Evolutionary conservation across 2,797 vertebrate genomes (phyloP), one percentile per base, ranked within the genome.

Genomic region (Pristis pectinata): DNA sequence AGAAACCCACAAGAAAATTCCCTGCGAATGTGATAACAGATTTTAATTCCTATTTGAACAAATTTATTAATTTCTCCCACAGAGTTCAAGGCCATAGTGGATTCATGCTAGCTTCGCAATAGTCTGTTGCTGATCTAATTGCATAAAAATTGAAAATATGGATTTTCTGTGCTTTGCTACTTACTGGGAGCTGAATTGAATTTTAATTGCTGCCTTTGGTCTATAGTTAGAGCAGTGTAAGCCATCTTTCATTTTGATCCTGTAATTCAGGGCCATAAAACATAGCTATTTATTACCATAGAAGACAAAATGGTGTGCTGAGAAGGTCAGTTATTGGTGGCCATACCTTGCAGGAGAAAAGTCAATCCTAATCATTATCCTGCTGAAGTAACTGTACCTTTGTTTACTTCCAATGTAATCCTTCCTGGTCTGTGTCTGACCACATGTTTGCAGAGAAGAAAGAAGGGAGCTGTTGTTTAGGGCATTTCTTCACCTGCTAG

Each of bases 71-170:
- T 91, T 67, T 67, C 59, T 67, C 61, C 59, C 17, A 44, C 79
- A 27, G 87, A 41, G 87, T 67, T 10, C 7, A 22, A 41, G n/a
- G 59, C 61, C 19, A 91, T 4, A n/a, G n/a, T 9, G 37, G 87
- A 91, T 64, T 91, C 87, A 67, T 64, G 17, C n/a, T 67, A 87
- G 8, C 61, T 91, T 67, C n/a, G 61, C n/a, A 24, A 64, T 64
- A 5, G 30, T 19, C 59, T 41, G 22, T 41, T 91, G 87, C n/a
- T 67, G 87, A 41, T 67, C 61, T 91, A 67, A 91, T 91, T 91
- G n/a, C n/a, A 91, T 67, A 67, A 37, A 67, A 67, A 91, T 91
- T 64, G 61, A 44, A 91, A 91, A 91, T 91, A 91, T 91, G 87
- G 87, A 91, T 91, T 91, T 74, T 91, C 61, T 41, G 61, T 91